Evolutionary conservation across 1,140 invertebrate species (phyloP), one percentile per base, ranked within the genome.

Genomic region (Zaprionus ornatus): DNA sequence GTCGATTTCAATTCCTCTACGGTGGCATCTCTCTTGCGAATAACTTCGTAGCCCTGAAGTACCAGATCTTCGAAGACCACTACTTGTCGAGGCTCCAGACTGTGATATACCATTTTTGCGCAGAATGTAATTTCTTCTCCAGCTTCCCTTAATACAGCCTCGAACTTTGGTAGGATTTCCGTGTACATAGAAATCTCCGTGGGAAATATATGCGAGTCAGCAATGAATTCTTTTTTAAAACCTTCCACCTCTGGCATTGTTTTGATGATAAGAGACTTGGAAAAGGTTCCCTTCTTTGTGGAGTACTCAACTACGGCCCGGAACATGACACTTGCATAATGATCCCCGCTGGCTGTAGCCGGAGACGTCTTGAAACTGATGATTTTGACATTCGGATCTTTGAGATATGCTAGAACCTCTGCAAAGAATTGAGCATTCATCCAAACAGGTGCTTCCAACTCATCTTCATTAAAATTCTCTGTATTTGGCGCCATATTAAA

Each of bases 321-420:
- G 45, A 90, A 91, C 80, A 91, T 91, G 0, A 91, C 37, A 19
- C 88, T 91, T 6, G 83, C 88, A 68, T 90, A 91, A 48, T 91
- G 88, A 82, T 91, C 88, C 5, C 88, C 88, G 29, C 87, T 79
- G n/a, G 69, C 68, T 40, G 61, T 75, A 0, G 86, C 88, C 0
- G 87, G 87, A 1, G 74, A 67, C 1, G 73, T 62, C 17, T 86
- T 71, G 0, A 78, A 17, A 40, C 65, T 64, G 4, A 12, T 72
- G 1, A 90, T 52, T 23, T 73, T 23, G 6, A 82, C 1, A 21
- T 66, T 37, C n/a, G 74, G 50, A 4, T 13, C 32, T 15, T 79
- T 62, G 40, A 81, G 56, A 19, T 69, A 27, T 0, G 13, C 55
- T n/a, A 79, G 54, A 35, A 86, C 80, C 4, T 67, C 59, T 9